A percentile compares a stretch with the other conserved stretches of the same genome.
Conservation (phyloP, 1,140 invertebrate species). For the Atta texana region DNA sequence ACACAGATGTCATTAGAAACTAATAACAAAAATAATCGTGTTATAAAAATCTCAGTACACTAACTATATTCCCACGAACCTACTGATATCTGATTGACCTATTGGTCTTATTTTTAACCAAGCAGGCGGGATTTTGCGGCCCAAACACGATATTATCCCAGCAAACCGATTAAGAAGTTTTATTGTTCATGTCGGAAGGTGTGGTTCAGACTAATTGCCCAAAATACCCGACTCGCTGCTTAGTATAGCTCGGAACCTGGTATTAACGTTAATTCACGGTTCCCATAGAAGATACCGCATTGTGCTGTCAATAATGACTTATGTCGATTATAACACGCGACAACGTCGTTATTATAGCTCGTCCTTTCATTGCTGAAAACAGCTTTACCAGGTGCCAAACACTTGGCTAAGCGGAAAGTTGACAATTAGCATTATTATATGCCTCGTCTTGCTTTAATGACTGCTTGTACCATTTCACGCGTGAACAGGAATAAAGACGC, state of each 20-base stretch:
- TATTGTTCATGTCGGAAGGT: constrained; percentile 35
- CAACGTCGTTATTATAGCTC: constrained; percentile 52
- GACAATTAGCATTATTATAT: constrained; percentile 62
- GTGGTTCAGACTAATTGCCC: constrained; percentile 64
- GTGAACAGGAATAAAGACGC: constrained; percentile 33
- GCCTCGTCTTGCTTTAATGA: constrained; percentile 30
- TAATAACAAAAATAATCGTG: constrained; percentile 13
- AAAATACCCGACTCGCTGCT: constrained; percentile 63
- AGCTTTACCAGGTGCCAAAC: constrained; percentile 37
- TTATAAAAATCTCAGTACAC: neutral
- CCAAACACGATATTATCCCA: constrained; percentile 67
- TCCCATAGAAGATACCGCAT: constrained; percentile 19
- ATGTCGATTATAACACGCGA: constrained; percentile 49
- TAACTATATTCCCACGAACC: neutral
- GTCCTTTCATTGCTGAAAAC: constrained; percentile 16
- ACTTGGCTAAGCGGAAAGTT: constrained; percentile 42
- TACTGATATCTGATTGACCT: constrained; percentile 3
- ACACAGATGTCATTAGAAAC: neutral
- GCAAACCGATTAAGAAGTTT: constrained; percentile 66
- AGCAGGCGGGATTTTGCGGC: constrained; percentile 40
- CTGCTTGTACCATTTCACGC: constrained; percentile 31
- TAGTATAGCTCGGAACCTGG: constrained; percentile 52
- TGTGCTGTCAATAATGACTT: constrained; percentile 62
- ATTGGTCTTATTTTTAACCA: constrained; percentile 65
- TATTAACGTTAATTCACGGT: constrained; percentile 74